Base-by-base conservation (phyloP, 1,140 invertebrate genomes). In the Aradophagus sp. region DNA sequence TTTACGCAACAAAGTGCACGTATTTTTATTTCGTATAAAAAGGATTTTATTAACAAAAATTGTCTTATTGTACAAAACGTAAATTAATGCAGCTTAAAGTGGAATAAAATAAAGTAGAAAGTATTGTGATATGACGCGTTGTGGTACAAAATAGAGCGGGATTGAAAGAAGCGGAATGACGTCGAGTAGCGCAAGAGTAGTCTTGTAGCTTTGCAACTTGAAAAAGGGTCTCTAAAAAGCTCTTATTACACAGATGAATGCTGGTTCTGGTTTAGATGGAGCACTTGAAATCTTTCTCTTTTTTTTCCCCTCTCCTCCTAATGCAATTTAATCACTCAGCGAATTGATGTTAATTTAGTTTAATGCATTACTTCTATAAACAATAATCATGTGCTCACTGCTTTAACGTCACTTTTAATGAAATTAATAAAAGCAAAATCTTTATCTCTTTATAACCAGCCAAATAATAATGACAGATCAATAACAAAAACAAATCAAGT, bases 221-320 rank as follows among this genome's bases (percentile, higher is more conserved):
- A 50, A 66, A 66, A 58, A 42, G 62, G 62, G 62, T 56, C 62
- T 58, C 52, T 66, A 58, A 66, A 66, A 66, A 66, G 62, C 62
- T 66, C 62, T 66, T 58, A 55, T 65, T 63, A 48, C 20, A 19
- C 44, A 23, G 19, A 27, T 52, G 62, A 66, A 66, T 66, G 45
- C 44, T 42, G 44, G 62, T 66, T 20, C 52, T 48, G 31, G 26
- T 66, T 66, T 66, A 42, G 62, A 56, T 66, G 42, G 15, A 47
- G 50, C 7, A 50, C 42, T 56, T 45, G 15, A 66, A 47, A 41
- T 55, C 42, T 23, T 38, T 48, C 48, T 42, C 13, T n/a, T n/a
- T n/a, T n/a, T n/a, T n/a, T n/a, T n/a, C n/a, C n/a, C n/a, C n/a
- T n/a, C n/a, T n/a, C n/a, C n/a, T n/a, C 42, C 29, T 55, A 48